Conservation (phyloP, 2,888 invertebrate species). For the Eurois occulta region DNA sequence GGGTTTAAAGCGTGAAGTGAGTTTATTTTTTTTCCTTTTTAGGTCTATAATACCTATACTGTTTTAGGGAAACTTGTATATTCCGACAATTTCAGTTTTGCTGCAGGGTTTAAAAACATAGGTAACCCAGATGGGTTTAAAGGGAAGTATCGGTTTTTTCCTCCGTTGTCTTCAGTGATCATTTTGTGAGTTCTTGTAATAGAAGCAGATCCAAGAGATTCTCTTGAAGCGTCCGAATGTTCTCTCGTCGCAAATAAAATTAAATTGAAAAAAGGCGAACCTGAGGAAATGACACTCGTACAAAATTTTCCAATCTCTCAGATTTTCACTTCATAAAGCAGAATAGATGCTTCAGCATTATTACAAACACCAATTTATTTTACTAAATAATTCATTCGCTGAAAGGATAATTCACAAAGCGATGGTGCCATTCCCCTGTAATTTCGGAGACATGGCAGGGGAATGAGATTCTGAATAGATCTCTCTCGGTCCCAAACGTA, state of each 20-base stretch:
- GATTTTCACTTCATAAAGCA: conserved; percentile 73
- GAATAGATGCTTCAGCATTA: conserved; percentile 65
- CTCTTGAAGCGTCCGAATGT: conserved; percentile 36
- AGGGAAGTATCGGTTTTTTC: background rate
- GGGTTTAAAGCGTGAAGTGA: conserved; percentile 29
- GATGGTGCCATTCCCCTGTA: conserved; percentile 73
- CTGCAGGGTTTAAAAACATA: background rate
- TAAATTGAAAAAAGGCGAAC: conserved; percentile 60
- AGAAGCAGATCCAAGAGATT: conserved; percentile 31
- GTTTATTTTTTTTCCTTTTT: conserved; percentile 19
- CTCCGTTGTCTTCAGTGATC: conserved; percentile 13
- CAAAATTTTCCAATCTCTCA: conserved; percentile 65
- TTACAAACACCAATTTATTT: conserved; percentile 75
- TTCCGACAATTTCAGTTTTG: conserved; percentile 1
- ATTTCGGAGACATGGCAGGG: conserved; percentile 76
- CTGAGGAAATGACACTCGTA: conserved; percentile 42
- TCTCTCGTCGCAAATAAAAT: conserved; percentile 56
- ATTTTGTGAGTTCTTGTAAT: conserved; percentile 36
- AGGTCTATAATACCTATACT: conserved; percentile 12
- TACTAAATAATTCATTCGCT: conserved; percentile 74
- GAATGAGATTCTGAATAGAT: conserved; percentile 72
- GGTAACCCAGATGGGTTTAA: background rate
- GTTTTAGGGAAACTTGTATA: conserved; percentile 2
- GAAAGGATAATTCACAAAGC: conserved; percentile 78
- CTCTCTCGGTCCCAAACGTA: conserved; percentile 68